Evolutionary conservation across 1,140 invertebrate species (phyloP).

Genomic region (Dendroctonus ponderosae): DNA sequence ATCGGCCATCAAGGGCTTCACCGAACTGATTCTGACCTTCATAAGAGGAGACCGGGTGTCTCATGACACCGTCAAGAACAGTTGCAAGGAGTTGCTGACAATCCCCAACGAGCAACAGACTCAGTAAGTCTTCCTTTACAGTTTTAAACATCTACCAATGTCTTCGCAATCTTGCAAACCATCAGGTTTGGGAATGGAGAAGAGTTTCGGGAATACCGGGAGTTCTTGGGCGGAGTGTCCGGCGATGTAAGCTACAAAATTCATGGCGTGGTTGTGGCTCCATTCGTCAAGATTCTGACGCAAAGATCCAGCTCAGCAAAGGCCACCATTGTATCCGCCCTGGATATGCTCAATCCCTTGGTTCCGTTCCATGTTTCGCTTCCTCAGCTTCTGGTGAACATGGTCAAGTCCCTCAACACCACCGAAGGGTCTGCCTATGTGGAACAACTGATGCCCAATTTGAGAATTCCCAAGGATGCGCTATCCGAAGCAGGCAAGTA

Average conservation of each 20-base stretch:
- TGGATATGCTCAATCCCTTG: slow-evolving; percentile 3
- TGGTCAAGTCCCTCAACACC: slow-evolving; percentile 6
- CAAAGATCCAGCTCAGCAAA: background rate
- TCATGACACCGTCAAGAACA: background rate
- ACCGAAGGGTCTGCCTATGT: background rate
- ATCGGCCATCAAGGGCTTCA: background rate
- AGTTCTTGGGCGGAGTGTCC: background rate
- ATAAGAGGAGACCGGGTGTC: background rate
- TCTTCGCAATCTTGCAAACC: too few species aligned
- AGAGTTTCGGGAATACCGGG: background rate
- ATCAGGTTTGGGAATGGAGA: too few species aligned
- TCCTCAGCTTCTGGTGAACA: slow-evolving; percentile 1
- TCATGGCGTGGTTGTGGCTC: background rate
- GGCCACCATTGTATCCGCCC: background rate
- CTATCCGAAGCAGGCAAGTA: background rate
- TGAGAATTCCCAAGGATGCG: slow-evolving; percentile 3
- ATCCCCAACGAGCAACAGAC: too few species aligned
- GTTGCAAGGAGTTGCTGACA: background rate
- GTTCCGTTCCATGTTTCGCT: background rate
- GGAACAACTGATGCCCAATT: background rate
- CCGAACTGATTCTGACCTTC: background rate
- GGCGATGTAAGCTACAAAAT: background rate
- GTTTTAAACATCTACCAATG: too few species aligned
- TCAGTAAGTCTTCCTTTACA: too few species aligned
- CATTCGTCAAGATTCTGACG: background rate